Conservation (phyloP, 2,113 vertebrate genomes). For the Galemys pyrenaicus region DNA sequence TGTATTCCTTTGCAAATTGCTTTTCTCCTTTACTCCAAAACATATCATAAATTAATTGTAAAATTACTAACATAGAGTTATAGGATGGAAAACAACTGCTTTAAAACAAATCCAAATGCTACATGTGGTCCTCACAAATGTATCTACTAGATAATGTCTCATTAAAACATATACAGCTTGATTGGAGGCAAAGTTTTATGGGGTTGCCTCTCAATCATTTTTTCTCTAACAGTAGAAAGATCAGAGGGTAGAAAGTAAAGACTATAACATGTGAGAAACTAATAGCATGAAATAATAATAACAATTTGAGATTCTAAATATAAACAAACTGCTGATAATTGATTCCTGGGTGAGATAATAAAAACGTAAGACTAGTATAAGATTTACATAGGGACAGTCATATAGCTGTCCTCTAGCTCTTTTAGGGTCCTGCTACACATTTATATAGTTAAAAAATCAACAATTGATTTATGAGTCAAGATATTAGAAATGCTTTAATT, state of each 20-base stretch:
- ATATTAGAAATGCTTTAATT: not conserved
- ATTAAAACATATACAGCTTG: not conserved
- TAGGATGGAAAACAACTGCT: constrained; percentile 28
- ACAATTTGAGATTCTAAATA: not conserved
- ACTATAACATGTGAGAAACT: not conserved
- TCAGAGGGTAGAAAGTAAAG: not conserved
- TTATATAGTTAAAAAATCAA: not conserved
- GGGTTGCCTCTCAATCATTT: not conserved
- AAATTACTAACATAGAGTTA: constrained; percentile 1
- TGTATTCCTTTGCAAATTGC: not conserved
- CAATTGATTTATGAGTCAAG: not conserved
- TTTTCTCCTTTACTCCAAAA: constrained; percentile 1
- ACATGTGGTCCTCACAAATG: not conserved
- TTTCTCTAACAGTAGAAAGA: not conserved
- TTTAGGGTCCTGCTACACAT: not conserved
- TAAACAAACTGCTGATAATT: not conserved
- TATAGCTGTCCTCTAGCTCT: not conserved
- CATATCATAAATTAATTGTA: constrained; percentile 57
- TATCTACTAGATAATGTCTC: not conserved
- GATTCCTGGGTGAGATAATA: not conserved
- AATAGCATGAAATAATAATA: not conserved
- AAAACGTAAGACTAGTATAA: not conserved
- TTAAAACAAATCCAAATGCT: not conserved
- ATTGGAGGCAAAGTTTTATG: not conserved
- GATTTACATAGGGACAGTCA: not conserved